A percentile compares a stretch with the other conserved stretches of the same genome.
phyloP scores from a whole-genome alignment of 2,888 invertebrate genomes.

The Melikaiella ostensackeni region DNA sequence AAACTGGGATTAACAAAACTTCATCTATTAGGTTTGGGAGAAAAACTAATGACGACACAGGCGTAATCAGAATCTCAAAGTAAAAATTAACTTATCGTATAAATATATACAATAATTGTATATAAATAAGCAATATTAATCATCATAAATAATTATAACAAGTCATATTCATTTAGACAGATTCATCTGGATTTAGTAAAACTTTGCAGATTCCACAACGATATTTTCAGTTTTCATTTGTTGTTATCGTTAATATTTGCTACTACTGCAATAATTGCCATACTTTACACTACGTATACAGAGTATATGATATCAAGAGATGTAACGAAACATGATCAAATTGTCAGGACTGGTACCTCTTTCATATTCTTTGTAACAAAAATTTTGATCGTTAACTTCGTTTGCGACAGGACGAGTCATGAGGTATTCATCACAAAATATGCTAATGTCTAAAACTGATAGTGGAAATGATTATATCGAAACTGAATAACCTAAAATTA shows the following conservation, averaged over 20 bases:
- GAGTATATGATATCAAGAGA: neutral
- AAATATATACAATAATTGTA: neutral
- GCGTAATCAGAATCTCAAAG: neutral
- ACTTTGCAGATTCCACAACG: neutral
- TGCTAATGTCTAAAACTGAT: neutral
- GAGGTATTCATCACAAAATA: slow-evolving; percentile 48
- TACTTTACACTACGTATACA: neutral
- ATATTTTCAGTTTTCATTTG: slow-evolving; percentile 7
- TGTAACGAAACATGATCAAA: too few relatives aligned
- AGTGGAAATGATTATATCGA: neutral
- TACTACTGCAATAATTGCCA: neutral
- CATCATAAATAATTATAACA: neutral
- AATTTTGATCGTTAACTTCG: slow-evolving; percentile 44
- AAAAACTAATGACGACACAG: neutral
- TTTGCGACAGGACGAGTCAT: slow-evolving; percentile 39
- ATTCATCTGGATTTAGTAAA: slow-evolving; percentile 5
- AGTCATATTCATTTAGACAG: neutral
- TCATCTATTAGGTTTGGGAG: neutral
- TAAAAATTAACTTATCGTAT: neutral
- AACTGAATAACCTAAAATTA: neutral
- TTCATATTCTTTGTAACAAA: slow-evolving; percentile 44
- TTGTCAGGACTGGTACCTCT: slow-evolving; percentile 35
- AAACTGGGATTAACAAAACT: neutral
- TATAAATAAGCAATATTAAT: neutral
- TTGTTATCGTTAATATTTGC: neutral